Evolutionary conservation across 2,113 vertebrate genomes (phyloP).

Genomic region (Columba livia): DNA sequence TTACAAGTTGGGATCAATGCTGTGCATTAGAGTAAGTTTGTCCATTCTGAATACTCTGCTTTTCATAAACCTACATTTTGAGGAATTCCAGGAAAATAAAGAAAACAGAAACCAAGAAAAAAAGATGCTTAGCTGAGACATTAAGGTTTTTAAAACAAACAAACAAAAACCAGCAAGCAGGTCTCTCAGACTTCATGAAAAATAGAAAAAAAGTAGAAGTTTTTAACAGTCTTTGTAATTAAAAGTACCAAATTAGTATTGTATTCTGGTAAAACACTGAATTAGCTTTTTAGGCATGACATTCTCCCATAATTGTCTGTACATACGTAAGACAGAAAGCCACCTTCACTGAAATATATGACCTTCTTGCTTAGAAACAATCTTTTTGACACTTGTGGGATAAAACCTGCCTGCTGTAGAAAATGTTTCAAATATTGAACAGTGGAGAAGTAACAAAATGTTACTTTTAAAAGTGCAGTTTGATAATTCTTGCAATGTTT

Average conservation of each 20-base stretch:
- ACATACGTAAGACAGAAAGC: not conserved
- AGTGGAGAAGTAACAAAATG: not conserved
- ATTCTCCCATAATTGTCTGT: not conserved
- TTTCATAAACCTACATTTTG: not conserved
- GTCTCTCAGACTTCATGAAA: not conserved
- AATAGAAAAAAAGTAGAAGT: not conserved
- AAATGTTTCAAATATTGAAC: not conserved
- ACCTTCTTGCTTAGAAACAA: not conserved
- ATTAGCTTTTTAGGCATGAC: not conserved
- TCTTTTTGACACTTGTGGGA: not conserved
- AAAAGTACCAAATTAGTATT: not conserved
- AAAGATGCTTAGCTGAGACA: not conserved
- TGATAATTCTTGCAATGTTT: not conserved
- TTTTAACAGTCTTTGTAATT: not conserved
- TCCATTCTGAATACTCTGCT: not conserved
- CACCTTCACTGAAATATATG: not conserved
- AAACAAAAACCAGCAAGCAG: not conserved
- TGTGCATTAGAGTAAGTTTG: not conserved
- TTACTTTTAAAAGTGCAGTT: not conserved
- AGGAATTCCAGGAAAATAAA: not conserved
- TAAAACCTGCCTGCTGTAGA: not conserved
- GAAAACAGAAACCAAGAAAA: not conserved
- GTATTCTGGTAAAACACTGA: not conserved
- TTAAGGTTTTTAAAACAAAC: not conserved
- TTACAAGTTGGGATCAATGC: not conserved